Base-by-base conservation (phyloP, 2,113 vertebrate species). In the Sula dactylatra region DNA sequence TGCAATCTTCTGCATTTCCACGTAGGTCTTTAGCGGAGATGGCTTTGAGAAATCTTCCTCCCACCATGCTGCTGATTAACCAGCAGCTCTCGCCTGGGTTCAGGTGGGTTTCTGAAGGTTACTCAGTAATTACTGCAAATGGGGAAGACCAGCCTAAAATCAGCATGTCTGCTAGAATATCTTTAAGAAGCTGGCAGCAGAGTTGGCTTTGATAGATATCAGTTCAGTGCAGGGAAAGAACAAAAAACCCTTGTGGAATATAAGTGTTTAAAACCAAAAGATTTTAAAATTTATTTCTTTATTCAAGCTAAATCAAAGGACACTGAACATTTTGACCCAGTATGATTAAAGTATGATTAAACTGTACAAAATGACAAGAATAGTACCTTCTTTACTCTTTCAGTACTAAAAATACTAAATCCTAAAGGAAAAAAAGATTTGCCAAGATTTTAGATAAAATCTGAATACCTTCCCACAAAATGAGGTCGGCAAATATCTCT, bases 321-420 rank as follows among this genome's bases (percentile, higher is more conserved):
- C 32, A 49, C 18, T 7, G 18, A 74, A 76, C 5, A 7, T 27
- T 61, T 66, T 87, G 66, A 11, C 7, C 27, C 5, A 16, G 24
- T 77, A n/a, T n/a, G n/a, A n/a, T n/a, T n/a, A 66, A 96, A 97
- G 17, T 85, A 91, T 77, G 52, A 91, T 95, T 91, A 97, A 97
- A 97, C 18, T 5, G 11, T 69, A 50, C 36, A 61, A 67, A 49
- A 61, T 50, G 2, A 55, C 47, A 56, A 69, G n/a, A 67, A 34
- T 29, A 42, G 19, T 54, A 61, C 16, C 40, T 88, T 56, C 24
- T 25, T 55, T 76, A 44, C 13, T 65, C 25, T 50, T 76, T 78
- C 45, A 59, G 12, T 52, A 47, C 45, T 44, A 42, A 32, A 67
- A 62, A 25, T 69, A 42, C 47, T 44, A 55, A 84, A 65, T 82